phyloP scores from a whole-genome alignment of 2,888 invertebrate species.

The Polietes domitor region DNA sequence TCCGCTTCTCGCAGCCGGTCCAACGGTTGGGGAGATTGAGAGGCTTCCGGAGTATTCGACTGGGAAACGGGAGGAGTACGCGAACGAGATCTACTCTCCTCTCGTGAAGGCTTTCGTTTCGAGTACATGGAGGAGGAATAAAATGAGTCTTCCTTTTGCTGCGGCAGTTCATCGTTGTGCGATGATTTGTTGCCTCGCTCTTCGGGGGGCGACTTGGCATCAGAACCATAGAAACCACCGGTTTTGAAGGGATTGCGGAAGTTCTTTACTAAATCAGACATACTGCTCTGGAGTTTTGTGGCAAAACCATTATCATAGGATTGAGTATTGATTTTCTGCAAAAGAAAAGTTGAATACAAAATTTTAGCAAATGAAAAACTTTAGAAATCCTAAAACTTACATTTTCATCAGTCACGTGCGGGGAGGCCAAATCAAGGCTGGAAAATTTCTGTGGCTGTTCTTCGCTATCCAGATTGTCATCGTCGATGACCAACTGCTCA shows the following conservation, averaged over 20 bases:
- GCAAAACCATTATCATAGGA: slow-evolving; percentile 46
- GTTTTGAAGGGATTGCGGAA: slow-evolving; percentile 73
- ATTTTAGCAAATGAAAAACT: too few relatives aligned
- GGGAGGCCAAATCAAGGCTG: slow-evolving; percentile 1
- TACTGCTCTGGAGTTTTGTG: slow-evolving; percentile 15
- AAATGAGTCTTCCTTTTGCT: slow-evolving; percentile 34
- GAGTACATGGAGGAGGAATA: slow-evolving; percentile 53
- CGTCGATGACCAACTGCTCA: slow-evolving; percentile 80
- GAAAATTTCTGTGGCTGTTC: slow-evolving; percentile 64
- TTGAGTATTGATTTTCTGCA: slow-evolving; percentile 42
- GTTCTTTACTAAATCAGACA: slow-evolving; percentile 45
- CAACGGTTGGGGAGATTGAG: slow-evolving; percentile 72
- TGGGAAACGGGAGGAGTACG: slow-evolving; percentile 72
- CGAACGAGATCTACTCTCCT: slow-evolving; percentile 71
- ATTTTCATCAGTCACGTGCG: background rate
- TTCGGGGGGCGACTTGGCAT: slow-evolving; percentile 34
- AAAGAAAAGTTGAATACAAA: background rate
- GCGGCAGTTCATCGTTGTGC: slow-evolving; percentile 42
- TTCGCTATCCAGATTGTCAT: slow-evolving; percentile 79
- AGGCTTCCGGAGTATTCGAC: slow-evolving; percentile 71
- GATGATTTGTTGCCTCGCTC: slow-evolving; percentile 4
- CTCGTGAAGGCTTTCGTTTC: slow-evolving; percentile 59
- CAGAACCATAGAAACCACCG: slow-evolving; percentile 45
- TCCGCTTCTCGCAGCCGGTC: background rate
- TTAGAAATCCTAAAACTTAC: background rate